Conservation (phyloP, 2,888 invertebrate species). For the Heliconius cydno region DNA sequence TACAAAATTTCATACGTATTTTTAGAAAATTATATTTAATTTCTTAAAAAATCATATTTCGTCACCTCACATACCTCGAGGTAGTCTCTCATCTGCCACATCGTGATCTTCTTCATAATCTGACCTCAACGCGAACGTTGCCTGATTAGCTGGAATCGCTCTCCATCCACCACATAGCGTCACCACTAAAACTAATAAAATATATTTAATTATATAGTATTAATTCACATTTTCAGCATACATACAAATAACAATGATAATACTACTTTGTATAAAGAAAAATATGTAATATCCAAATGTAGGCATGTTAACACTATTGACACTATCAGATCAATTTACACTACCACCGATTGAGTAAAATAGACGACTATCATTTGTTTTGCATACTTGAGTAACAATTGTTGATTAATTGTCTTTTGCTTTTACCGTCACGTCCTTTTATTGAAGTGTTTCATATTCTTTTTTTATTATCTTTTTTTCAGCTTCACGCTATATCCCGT, state of each 20-base stretch:
- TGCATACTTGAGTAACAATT: neutral
- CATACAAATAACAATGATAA: neutral
- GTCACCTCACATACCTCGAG: slow-evolving; percentile 53
- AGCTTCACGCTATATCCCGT: no score
- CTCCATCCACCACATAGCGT: slow-evolving; percentile 55
- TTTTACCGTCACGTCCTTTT: neutral
- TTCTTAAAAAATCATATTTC: neutral
- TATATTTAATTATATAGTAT: neutral
- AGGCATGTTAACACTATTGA: neutral
- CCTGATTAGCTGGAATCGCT: slow-evolving; percentile 66
- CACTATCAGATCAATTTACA: neutral
- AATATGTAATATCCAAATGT: neutral
- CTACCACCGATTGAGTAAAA: neutral
- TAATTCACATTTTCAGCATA: neutral
- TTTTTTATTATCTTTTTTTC: no score
- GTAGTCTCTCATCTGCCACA: slow-evolving; percentile 50
- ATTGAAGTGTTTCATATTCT: neutral
- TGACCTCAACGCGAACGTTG: slow-evolving; percentile 55
- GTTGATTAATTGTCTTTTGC: slow-evolving; percentile 7
- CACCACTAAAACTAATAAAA: slow-evolving; percentile 23
- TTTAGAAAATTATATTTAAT: no score
- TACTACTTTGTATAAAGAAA: slow-evolving; percentile 9
- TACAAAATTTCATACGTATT: no score
- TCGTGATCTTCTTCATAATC: neutral
- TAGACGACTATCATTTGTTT: slow-evolving; percentile 4